Evolutionary conservation across 2,888 invertebrate species (phyloP), one percentile per base, ranked within the genome.

Genomic region (Mycogona germanica): DNA sequence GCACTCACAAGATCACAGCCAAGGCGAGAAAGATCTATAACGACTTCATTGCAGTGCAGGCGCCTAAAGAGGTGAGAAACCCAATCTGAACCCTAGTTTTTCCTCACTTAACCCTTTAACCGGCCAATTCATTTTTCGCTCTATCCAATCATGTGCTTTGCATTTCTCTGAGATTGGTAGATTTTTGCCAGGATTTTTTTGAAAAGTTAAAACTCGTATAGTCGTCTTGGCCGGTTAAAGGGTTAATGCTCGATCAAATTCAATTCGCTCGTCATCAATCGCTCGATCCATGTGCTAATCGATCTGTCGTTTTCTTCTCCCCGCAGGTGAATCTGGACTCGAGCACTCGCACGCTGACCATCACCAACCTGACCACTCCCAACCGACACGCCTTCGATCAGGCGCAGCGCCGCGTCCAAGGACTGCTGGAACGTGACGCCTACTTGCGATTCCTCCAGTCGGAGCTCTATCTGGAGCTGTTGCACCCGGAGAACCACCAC

Each of bases 391-490:
- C 72, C 44, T 76, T 77, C 64, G 73, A 73, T 59, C 67, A 67
- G 44, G 76, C 76, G 40, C 76, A 76, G 65, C 67, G 71, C 58
- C 66, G 74, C 53, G 72, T 77, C 45, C 73, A 75, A 61, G 71
- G 71, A 7, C 65, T 76, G 46, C 71, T 76, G 71, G 75, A 75
- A 61, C 72, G 73, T 57, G 76, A 76, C 63, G 72, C 75, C 14
- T 77, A 76, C 61, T 67, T 71, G 37, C 65, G 76, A 44, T 76
- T 76, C 63, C 67, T 77, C 19, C 71, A 73, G 60, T 75, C 73
- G 12, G 73, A 73, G 42, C 63, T 73, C 17, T 76, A 75, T 61
- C 64, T 67, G 58, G 70, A 71, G 58, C 66, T 71, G 26, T 59
- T 68, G 29, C 64, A 65, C 55, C 67, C 66, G 12, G 66, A 66